phyloP scores from a whole-genome alignment of 2,797 vertebrate genomes.

The Sciaenops ocellatus region DNA sequence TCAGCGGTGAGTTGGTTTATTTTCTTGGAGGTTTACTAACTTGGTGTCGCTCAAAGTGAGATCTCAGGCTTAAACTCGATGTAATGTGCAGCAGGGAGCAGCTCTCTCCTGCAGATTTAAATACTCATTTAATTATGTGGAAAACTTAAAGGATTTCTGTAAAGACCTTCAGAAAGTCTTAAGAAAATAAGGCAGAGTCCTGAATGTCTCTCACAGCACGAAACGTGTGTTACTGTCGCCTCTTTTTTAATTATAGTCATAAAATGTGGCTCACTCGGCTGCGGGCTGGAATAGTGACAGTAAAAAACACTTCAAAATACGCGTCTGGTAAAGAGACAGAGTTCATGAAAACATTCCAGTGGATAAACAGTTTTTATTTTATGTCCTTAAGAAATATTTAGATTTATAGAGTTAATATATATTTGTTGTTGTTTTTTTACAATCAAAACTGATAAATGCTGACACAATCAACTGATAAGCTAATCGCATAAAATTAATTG shows the following conservation, averaged over 20 bases:
- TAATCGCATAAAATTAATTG: neutral
- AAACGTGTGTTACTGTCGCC: neutral
- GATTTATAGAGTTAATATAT: neutral
- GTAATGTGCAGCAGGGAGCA: neutral
- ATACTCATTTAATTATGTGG: neutral
- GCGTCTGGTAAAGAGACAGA: neutral
- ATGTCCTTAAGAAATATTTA: neutral
- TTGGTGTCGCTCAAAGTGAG: neutral
- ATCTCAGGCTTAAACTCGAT: neutral
- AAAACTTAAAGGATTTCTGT: neutral
- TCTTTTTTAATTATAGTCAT: neutral
- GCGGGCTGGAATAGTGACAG: conserved; percentile 17
- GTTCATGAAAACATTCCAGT: neutral
- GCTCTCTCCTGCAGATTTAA: conserved; percentile 3
- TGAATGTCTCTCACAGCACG: neutral
- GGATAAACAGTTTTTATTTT: neutral
- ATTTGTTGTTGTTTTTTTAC: neutral
- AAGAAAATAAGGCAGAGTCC: neutral
- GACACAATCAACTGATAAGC: neutral
- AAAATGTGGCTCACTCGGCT: neutral
- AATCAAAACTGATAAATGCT: neutral
- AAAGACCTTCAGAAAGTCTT: neutral
- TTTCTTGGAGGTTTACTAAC: conserved; percentile 8
- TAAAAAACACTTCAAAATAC: neutral
- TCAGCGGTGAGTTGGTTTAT: conserved; percentile 67